phyloP scores from a whole-genome alignment of 1,140 invertebrate genomes.

The Drosophila ambigua region DNA sequence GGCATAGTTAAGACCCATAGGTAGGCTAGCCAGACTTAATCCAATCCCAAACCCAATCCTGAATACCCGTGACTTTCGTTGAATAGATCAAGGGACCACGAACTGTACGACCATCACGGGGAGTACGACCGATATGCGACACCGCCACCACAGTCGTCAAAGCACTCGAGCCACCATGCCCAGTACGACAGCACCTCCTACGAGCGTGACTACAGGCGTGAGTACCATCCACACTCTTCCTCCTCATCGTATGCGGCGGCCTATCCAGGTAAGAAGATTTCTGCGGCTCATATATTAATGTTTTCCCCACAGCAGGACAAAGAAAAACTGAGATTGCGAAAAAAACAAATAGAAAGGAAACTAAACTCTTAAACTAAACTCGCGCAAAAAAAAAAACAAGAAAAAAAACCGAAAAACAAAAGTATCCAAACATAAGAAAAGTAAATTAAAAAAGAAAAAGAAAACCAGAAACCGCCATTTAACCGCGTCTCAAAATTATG shows the following conservation, averaged over 20 bases:
- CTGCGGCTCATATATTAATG: conserved; percentile 43
- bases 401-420: conserved; percentile 13
- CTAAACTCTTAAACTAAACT: conserved; percentile 40
- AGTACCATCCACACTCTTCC: conserved; percentile 80
- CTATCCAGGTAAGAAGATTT: conserved; percentile 73
- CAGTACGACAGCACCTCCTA: conserved; percentile 78
- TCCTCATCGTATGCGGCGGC: conserved; percentile 77
- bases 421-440: conserved; percentile 21
- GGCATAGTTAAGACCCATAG: conserved; percentile 79
- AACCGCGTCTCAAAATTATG: conserved; percentile 60
- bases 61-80: background rate
- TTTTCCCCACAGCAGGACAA: conserved; percentile 65
- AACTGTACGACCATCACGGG: conserved; percentile 76
- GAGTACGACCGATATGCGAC: conserved; percentile 81
- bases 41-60: background rate
- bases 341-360: conserved; percentile 30
- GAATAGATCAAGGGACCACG: conserved; percentile 74
- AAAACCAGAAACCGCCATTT: conserved; percentile 41
- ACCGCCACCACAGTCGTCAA: conserved; percentile 72
- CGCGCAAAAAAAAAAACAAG: conserved; percentile 29
- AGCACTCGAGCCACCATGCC: conserved; percentile 79
- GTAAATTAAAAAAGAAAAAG: conserved; percentile 28
- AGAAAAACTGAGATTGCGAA: conserved; percentile 26
- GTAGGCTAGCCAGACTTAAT: conserved; percentile 30
- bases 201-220: conserved; percentile 79